Percentiles rank a stretch among this genome's conserved stretches.
Evolutionary conservation across 2,888 invertebrate species (phyloP).

Genomic region (Pyrrhopygopsis socrates): DNA sequence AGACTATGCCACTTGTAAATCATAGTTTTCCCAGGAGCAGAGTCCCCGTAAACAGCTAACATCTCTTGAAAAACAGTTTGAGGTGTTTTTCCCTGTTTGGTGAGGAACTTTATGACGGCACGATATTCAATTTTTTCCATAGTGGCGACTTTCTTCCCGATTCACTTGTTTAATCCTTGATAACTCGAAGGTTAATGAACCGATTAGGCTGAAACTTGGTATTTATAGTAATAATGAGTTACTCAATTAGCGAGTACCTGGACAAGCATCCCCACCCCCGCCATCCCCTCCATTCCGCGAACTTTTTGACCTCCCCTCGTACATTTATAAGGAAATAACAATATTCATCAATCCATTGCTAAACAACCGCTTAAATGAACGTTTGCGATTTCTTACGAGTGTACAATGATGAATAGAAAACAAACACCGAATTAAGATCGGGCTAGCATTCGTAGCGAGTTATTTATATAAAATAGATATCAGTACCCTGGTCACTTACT

Average conservation of each 20-base stretch:
- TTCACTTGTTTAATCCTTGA: not conserved
- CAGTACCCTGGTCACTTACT: no score
- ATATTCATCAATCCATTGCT: no score
- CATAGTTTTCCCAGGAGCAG: constrained; percentile 32
- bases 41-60: constrained; percentile 17
- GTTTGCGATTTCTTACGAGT: no score
- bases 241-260: not conserved
- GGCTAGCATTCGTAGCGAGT: no score
- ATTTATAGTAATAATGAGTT: no score
- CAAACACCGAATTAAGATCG: no score
- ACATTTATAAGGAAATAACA: no score
- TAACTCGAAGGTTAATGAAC: not conserved
- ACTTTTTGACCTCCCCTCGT: not conserved
- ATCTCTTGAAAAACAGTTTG: constrained; percentile 13
- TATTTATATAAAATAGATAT: no score
- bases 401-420: no score
- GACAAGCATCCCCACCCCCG: not conserved
- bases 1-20: not conserved
- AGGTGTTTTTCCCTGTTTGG: constrained; percentile 6
- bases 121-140: not conserved
- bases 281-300: not conserved
- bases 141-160: not conserved
- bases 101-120: not conserved
- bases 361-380: no score
- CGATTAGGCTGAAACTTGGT: no score